A percentile compares a stretch with the other conserved stretches of the same genome.
phyloP scores from a whole-genome alignment of 1,140 invertebrate species.

The Danaus melanippus region DNA sequence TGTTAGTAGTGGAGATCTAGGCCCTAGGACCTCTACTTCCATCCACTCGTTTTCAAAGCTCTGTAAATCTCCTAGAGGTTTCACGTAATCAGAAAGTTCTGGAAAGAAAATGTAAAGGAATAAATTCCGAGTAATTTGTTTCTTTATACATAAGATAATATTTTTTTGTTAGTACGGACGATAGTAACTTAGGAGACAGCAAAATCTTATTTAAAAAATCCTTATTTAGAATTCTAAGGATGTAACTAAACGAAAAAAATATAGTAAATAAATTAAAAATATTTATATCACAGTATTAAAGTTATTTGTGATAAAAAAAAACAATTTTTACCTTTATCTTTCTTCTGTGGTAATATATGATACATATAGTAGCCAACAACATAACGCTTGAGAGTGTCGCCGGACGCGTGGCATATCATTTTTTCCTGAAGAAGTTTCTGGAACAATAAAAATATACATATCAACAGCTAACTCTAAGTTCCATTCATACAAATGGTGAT shows the following conservation, averaged over 20 bases:
- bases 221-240: too few relatives aligned
- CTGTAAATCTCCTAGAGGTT: constrained; percentile 79
- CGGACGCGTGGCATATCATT: constrained; percentile 92
- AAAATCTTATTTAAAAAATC: too few relatives aligned
- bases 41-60: constrained; percentile 93
- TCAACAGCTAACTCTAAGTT: background rate
- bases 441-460: constrained; percentile 40
- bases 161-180: too few relatives aligned
- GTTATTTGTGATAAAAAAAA: background rate
- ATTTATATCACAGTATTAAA: too few relatives aligned
- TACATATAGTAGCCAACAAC: constrained; percentile 95
- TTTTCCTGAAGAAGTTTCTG: constrained; percentile 84
- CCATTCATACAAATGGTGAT: too few relatives aligned
- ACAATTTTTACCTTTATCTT: constrained; percentile 70
- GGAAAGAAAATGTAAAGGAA: constrained; percentile 17
- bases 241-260: too few relatives aligned
- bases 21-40: constrained; percentile 84
- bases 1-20: constrained; percentile 74
- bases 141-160: too few relatives aligned
- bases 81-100: constrained; percentile 73
- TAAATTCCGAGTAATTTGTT: too few relatives aligned
- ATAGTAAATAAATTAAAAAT: too few relatives aligned
- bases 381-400: constrained; percentile 85
- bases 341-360: constrained; percentile 81
- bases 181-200: too few relatives aligned